A percentile compares a stretch with the other conserved stretches of the same genome.
Conservation (phyloP, 2,113 vertebrate genomes). For the Tautogolabrus adspersus region DNA sequence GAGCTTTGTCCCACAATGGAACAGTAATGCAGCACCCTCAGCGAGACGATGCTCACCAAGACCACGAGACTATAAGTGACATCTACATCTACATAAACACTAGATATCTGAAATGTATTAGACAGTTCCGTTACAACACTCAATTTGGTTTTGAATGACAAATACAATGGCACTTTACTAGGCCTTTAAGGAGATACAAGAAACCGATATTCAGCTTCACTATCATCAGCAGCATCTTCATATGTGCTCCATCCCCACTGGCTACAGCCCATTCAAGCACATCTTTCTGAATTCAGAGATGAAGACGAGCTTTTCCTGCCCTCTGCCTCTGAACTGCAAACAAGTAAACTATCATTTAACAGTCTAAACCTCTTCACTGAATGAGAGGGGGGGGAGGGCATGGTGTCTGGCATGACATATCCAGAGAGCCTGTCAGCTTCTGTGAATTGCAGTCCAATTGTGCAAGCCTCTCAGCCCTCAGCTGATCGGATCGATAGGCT, state of each 20-base stretch:
- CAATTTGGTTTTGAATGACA: not conserved
- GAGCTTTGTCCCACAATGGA: conserved; percentile 16
- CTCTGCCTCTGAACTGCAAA: conserved; percentile 13
- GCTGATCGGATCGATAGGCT: conserved; percentile 44
- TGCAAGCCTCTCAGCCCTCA: conserved; percentile 23
- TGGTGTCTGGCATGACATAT: conserved; percentile 25
- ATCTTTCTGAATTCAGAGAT: conserved; percentile 36
- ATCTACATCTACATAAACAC: not conserved
- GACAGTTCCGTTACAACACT: not conserved
- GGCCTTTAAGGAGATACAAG: no score
- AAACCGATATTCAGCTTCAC: no score
- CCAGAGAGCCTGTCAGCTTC: conserved; percentile 40
- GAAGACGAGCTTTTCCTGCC: not conserved
- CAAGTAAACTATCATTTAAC: conserved; percentile 46
- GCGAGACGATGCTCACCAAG: not conserved
- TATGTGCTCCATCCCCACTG: no score
- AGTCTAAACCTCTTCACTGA: conserved; percentile 30
- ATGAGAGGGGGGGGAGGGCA: not conserved
- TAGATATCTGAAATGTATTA: not conserved
- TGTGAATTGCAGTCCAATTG: conserved; percentile 32
- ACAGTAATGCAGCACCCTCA: not conserved
- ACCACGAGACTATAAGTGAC: no score
- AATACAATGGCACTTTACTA: no score
- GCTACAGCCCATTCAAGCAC: no score
- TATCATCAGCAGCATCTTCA: no score